Conservation (phyloP, 2,797 vertebrate species). For the Hemibagrus guttatus region DNA sequence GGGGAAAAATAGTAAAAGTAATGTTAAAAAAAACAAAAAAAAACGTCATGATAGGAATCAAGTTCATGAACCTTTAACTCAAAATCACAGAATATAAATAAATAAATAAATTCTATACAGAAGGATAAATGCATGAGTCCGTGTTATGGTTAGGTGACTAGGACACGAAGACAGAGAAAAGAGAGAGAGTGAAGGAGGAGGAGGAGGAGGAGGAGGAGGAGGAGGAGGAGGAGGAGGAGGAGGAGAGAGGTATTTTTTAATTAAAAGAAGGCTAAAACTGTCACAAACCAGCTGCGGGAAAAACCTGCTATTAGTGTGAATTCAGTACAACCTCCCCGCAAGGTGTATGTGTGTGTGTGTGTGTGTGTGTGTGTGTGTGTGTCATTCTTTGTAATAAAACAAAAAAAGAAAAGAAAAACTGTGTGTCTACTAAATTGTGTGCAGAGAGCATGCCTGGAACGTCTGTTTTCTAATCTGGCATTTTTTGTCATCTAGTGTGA, state of each 20-base stretch:
- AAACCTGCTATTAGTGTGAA: slow-evolving; percentile 46
- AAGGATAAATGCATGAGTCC: not conserved
- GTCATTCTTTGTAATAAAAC: not conserved
- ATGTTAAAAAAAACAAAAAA: too few species aligned
- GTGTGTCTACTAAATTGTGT: not conserved
- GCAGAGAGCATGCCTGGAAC: not conserved
- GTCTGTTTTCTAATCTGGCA: not conserved
- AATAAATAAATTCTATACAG: not conserved
- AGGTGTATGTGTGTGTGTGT: slow-evolving; percentile 28
- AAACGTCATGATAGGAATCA: not conserved
- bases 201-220: not conserved
- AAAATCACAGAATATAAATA: too few species aligned
- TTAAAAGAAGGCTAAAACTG: slow-evolving; percentile 48
- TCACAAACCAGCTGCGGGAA: slow-evolving; percentile 49
- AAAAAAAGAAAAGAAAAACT: not conserved
- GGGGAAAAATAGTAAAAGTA: too few species aligned
- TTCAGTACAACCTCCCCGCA: slow-evolving; percentile 26
- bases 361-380: slow-evolving; percentile 22
- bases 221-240: not conserved
- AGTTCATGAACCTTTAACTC: not conserved
- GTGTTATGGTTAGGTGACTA: not conserved
- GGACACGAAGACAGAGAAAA: not conserved
- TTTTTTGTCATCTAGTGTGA: not conserved
- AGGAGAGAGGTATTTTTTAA: slow-evolving; percentile 46
- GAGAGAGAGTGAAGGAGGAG: not conserved